These are phyloP conservation scores for Proteles cristata DNA, from an alignment of 2,113 vertebrate species.

Conservation along the genomic window DNA sequence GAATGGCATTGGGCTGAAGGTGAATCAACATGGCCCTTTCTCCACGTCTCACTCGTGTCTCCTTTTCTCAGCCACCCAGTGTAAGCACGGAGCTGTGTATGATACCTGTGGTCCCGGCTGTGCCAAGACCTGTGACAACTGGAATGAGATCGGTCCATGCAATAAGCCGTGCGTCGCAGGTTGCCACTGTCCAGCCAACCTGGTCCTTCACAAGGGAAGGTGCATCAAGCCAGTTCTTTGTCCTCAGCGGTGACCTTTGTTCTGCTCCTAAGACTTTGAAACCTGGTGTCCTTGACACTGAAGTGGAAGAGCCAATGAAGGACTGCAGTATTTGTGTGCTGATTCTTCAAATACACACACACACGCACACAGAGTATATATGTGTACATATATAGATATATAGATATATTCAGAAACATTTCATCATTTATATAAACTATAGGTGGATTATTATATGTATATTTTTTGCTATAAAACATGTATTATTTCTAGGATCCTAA, in stretches of 20 bases:
- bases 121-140: constrained; percentile 97
- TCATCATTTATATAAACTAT: constrained; percentile 86
- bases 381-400: constrained; percentile 84
- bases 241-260: constrained; percentile 93
- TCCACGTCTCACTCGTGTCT: not conserved
- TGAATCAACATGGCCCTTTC: not conserved
- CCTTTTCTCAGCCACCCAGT: constrained; percentile 91
- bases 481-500: constrained; percentile 86
- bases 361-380: constrained; percentile 63
- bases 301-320: constrained; percentile 77
- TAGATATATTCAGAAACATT: constrained; percentile 83
- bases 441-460: constrained; percentile 90
- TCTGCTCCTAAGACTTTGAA: constrained; percentile 75
- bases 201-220: constrained; percentile 94
- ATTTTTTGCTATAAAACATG: constrained; percentile 91
- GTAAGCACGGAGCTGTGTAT: constrained; percentile 95
- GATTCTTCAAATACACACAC: constrained; percentile 63
- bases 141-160: constrained; percentile 97
- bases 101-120: constrained; percentile 98
- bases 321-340: constrained; percentile 79
- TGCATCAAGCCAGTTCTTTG: constrained; percentile 97
- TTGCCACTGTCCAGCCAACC: constrained; percentile 96
- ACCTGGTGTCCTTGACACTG: constrained; percentile 35
- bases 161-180: constrained; percentile 94
- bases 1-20: no score